Conservation (phyloP, 2,888 invertebrate species). For the Amphipyra berbera region DNA sequence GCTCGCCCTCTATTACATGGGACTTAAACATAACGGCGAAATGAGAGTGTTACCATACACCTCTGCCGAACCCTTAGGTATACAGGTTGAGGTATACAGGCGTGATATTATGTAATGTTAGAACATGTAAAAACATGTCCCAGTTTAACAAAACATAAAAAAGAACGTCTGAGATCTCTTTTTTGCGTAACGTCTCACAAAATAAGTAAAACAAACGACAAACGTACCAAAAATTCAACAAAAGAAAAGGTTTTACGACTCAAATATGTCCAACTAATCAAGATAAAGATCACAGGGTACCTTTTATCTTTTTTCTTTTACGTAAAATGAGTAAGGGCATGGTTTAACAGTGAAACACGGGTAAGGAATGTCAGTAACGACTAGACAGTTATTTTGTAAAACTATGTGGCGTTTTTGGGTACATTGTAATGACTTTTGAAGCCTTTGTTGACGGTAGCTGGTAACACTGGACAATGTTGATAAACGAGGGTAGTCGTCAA, state of each 20-base stretch:
- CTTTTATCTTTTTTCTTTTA: constrained; percentile 45
- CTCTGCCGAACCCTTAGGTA: too few species aligned
- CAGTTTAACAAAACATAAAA: not conserved
- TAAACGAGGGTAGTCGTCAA: too few species aligned
- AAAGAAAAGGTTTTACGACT: constrained; percentile 40
- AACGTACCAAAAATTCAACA: constrained; percentile 24
- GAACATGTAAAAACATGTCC: constrained; percentile 7
- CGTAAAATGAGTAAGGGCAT: constrained; percentile 28
- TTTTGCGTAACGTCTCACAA: constrained; percentile 32
- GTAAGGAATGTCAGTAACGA: constrained; percentile 28
- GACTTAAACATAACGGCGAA: too few species aligned
- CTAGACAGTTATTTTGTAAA: constrained; percentile 1
- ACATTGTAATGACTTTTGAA: not conserved
- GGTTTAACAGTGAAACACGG: constrained; percentile 32
- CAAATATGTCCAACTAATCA: constrained; percentile 43
- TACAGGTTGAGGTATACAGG: too few species aligned
- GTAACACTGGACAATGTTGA: too few species aligned
- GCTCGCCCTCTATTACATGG: too few species aligned
- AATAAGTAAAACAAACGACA: constrained; percentile 42
- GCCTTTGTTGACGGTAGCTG: too few species aligned
- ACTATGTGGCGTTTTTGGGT: not conserved
- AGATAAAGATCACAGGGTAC: constrained; percentile 38
- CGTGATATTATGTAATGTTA: too few species aligned
- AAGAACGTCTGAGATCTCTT: too few species aligned
- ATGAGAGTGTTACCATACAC: too few species aligned